phyloP scores from a whole-genome alignment of 2,797 vertebrate species.

The Anas flavirostris region DNA sequence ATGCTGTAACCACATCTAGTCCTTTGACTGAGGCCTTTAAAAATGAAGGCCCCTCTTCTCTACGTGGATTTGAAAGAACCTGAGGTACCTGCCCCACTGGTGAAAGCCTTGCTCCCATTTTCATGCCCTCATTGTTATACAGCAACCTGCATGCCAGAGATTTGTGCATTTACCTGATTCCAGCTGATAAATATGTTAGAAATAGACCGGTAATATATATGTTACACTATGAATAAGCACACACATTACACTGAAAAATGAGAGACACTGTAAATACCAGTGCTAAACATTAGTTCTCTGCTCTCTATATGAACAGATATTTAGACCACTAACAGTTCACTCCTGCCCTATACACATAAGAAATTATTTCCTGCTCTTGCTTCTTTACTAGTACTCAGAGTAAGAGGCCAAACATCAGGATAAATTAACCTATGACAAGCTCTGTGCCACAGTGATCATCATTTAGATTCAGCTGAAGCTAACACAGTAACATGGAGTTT shows the following conservation, averaged over 20 bases:
- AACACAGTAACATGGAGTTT: background rate
- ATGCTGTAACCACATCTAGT: constrained; percentile 70
- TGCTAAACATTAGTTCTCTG: background rate
- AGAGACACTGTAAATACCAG: background rate
- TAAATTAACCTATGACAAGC: background rate
- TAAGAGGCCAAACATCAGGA: background rate
- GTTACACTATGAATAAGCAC: background rate
- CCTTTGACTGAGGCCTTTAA: constrained; percentile 70
- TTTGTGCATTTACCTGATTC: background rate
- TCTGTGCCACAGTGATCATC: background rate
- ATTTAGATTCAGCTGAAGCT: background rate
- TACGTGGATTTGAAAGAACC: background rate
- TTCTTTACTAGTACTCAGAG: background rate
- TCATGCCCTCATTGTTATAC: background rate
- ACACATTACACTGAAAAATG: background rate
- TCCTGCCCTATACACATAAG: background rate
- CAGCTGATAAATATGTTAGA: background rate
- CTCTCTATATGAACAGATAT: background rate
- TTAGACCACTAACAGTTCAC: background rate
- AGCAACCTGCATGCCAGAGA: background rate
- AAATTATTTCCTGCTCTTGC: background rate
- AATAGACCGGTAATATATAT: background rate
- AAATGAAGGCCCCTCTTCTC: constrained; percentile 63
- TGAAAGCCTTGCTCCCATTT: background rate
- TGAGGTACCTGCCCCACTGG: background rate